Evolutionary conservation across 2,888 invertebrate genomes (phyloP).

Genomic region (Agrotis ipsilon): DNA sequence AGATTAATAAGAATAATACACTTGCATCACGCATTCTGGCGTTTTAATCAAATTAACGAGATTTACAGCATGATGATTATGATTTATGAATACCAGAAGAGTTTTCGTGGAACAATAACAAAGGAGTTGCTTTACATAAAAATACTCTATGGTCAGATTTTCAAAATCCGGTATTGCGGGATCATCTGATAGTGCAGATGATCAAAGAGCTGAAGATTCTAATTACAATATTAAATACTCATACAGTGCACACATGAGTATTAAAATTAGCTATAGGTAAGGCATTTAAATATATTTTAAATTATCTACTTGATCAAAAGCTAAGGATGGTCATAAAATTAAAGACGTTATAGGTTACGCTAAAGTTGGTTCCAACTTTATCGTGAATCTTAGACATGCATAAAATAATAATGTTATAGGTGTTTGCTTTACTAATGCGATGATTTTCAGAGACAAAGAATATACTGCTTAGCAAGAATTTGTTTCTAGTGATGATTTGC

Average conservation of each 20-base stretch:
- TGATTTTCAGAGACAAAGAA: not conserved
- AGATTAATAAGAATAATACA: constrained; percentile 23
- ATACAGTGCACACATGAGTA: not conserved
- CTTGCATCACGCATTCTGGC: constrained; percentile 33
- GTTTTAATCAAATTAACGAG: constrained; percentile 28
- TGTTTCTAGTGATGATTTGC: constrained; percentile 1
- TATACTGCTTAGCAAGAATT: not conserved
- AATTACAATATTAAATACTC: not conserved
- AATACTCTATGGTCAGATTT: not conserved
- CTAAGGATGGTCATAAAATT: constrained; percentile 10
- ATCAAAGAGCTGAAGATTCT: not conserved
- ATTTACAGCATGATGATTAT: constrained; percentile 15
- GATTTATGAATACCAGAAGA: constrained; percentile 5
- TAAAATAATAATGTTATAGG: constrained; percentile 4
- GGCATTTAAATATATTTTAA: constrained; percentile 1
- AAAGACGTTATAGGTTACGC: not conserved
- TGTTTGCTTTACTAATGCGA: constrained; percentile 11
- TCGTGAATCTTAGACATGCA: not conserved
- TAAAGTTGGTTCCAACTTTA: not conserved
- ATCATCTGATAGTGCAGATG: not conserved
- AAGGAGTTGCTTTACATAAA: not conserved
- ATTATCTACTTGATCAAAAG: not conserved
- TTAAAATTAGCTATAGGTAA: not conserved
- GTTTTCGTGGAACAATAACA: not conserved
- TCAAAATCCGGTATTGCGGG: no score